phyloP scores from a whole-genome alignment of 2,797 vertebrate species.

The Schizothorax lantsangensis region DNA sequence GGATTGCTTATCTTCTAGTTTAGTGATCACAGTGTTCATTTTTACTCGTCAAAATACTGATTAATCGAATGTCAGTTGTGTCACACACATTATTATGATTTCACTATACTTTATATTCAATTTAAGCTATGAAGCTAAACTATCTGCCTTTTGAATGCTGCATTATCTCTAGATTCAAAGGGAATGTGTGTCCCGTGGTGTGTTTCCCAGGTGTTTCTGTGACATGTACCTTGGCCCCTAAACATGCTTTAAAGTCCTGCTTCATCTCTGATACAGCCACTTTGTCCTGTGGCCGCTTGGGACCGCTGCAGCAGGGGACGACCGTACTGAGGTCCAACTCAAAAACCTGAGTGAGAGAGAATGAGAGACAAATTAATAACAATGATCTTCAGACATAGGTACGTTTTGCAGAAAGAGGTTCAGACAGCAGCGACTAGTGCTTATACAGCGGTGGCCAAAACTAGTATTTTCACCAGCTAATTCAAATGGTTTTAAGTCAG shows the following conservation, averaged over 20 bases:
- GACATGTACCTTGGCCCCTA: slow-evolving; percentile 87
- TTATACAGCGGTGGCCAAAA: too few relatives aligned
- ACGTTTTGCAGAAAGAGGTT: not conserved
- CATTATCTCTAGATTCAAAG: not conserved
- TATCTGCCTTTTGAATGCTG: too few relatives aligned
- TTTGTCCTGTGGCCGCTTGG: slow-evolving; percentile 96
- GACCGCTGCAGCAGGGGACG: slow-evolving; percentile 95
- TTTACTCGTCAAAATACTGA: not conserved
- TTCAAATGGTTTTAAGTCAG: too few relatives aligned
- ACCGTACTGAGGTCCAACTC: slow-evolving; percentile 89
- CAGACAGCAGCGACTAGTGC: not conserved
- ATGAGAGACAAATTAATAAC: not conserved
- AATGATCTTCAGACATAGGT: not conserved
- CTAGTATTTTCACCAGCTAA: too few relatives aligned
- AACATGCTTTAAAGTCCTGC: slow-evolving; percentile 88
- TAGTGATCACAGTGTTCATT: not conserved
- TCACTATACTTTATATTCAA: not conserved
- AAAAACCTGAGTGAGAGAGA: slow-evolving; percentile 79
- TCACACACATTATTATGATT: not conserved
- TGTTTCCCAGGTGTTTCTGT: not conserved
- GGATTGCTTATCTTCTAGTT: not conserved
- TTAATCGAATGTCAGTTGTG: not conserved
- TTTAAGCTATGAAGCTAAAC: not conserved
- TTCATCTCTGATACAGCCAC: slow-evolving; percentile 93
- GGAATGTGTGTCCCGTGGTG: not conserved